Conservation (phyloP, 2,797 vertebrate genomes). For the Malurus leucopterus region DNA sequence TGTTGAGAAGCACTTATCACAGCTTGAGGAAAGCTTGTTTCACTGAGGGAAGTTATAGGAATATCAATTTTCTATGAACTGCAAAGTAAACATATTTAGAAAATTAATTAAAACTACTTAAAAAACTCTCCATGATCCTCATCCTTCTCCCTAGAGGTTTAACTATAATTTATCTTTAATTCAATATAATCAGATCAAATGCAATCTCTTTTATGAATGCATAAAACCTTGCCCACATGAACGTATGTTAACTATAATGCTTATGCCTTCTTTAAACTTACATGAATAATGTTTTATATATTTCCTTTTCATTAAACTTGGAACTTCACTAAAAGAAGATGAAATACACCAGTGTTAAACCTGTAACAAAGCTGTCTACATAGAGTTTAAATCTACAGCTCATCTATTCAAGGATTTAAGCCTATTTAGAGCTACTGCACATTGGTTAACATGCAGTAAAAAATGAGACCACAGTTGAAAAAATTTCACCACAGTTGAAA, state of each 20-base stretch:
- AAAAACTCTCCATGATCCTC: slow-evolving; percentile 36
- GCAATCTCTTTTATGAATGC: background rate
- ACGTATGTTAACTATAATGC: background rate
- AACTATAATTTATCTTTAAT: slow-evolving; percentile 39
- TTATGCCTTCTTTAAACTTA: background rate
- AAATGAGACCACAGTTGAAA: background rate
- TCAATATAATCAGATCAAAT: slow-evolving; percentile 33
- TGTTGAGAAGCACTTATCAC: slow-evolving; percentile 40
- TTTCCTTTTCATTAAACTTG: background rate
- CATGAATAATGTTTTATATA: background rate
- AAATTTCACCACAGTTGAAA: background rate
- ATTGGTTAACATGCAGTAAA: background rate
- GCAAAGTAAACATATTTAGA: slow-evolving; percentile 46
- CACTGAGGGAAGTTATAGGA: slow-evolving; percentile 22
- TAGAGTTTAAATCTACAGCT: background rate
- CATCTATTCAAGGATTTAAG: background rate
- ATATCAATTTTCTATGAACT: slow-evolving; percentile 25
- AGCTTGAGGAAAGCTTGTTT: slow-evolving; percentile 45
- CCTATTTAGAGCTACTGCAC: background rate
- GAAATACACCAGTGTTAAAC: background rate
- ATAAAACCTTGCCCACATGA: background rate
- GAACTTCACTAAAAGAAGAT: background rate
- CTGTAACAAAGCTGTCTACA: background rate
- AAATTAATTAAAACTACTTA: slow-evolving; percentile 51
- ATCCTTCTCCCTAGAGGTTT: background rate